Evolutionary conservation across 1,140 invertebrate species (phyloP).

Genomic region (Meloidogyne hapla): DNA sequence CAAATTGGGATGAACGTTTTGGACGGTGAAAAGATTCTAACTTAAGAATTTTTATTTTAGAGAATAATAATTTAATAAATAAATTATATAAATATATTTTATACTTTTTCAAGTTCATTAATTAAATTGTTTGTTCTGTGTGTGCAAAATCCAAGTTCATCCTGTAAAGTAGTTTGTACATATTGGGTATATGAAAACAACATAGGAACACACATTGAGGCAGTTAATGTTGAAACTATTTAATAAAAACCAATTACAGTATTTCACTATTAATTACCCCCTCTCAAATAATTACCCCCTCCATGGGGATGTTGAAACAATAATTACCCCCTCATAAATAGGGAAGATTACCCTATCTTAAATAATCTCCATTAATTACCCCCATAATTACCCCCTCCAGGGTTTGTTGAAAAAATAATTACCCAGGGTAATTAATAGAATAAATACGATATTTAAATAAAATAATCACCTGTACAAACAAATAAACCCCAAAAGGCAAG

Average conservation of each 20-base stretch:
- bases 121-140: conserved; percentile 45
- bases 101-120: conserved; percentile 34
- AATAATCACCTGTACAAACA: conserved; percentile 25
- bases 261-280: too few species aligned
- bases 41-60: too few species aligned
- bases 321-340: too few species aligned
- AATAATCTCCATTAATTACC: too few species aligned
- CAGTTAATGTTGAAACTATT: conserved; percentile 53
- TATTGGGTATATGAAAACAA: conserved; percentile 57
- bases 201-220: conserved; percentile 52
- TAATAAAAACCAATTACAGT: neutral
- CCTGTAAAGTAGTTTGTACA: conserved; percentile 50
- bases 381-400: too few species aligned
- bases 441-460: too few species aligned
- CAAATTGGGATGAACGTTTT: conserved; percentile 10
- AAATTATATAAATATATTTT: neutral
- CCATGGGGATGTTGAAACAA: too few species aligned
- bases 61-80: neutral
- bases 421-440: too few species aligned
- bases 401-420: too few species aligned
- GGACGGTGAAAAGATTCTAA: conserved; percentile 13
- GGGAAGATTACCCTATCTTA: too few species aligned
- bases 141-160: conserved; percentile 54
- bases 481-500: conserved; percentile 51
- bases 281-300: too few species aligned